Percentiles rank a stretch among this genome's conserved stretches.
These are phyloP conservation scores for Papilio polyxenes DNA, from an alignment of 1,140 invertebrate species.

Conservation along the genomic window DNA sequence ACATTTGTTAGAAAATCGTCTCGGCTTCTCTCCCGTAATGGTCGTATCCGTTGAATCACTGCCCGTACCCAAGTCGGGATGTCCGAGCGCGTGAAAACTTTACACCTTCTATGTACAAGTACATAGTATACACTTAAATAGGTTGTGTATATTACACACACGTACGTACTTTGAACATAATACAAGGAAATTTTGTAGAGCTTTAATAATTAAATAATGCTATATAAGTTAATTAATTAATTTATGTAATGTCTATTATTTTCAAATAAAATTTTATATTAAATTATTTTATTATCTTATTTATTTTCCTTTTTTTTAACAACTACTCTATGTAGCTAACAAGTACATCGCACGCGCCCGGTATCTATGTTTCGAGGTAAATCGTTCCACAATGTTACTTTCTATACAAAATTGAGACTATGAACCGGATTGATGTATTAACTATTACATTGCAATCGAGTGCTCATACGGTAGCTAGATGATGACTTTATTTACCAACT, in stretches of 20 bases:
- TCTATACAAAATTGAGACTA: conserved; percentile 45
- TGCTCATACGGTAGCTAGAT: not conserved
- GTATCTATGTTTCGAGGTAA: conserved; percentile 44
- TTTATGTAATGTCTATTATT: too few species aligned
- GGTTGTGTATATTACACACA: not conserved
- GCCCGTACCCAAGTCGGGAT: not conserved
- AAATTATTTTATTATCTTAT: not conserved
- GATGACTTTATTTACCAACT: not conserved
- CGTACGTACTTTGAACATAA: not conserved
- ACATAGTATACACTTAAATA: not conserved
- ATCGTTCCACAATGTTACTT: conserved; percentile 41
- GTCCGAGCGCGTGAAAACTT: conserved; percentile 33
- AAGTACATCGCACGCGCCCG: conserved; percentile 30
- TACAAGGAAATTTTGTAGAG: not conserved
- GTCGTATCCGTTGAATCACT: conserved; percentile 38
- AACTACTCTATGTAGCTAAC: conserved; percentile 27
- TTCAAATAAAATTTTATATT: too few species aligned
- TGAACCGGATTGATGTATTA: conserved; percentile 39
- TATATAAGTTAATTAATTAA: too few species aligned
- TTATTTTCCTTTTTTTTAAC: not conserved
- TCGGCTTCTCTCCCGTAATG: conserved; percentile 42
- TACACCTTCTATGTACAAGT: not conserved
- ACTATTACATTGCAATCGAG: conserved; percentile 23
- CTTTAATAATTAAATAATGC: too few species aligned
- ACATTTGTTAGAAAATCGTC: conserved; percentile 30